Base-by-base conservation (phyloP, 2,797 vertebrate genomes). In the Anguilla obscura region DNA sequence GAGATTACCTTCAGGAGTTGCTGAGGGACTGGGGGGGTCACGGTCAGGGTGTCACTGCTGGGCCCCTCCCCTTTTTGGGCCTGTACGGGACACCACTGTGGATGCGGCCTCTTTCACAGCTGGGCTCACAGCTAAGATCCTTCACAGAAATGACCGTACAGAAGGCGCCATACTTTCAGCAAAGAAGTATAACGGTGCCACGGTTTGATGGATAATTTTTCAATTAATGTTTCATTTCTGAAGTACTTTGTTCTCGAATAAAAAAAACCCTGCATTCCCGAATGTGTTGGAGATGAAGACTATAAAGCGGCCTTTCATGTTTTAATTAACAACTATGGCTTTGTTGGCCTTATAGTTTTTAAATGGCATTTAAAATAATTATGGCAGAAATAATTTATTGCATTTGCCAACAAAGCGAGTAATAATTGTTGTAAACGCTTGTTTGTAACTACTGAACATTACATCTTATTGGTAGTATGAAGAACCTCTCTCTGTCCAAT, bases 1-100 rank as follows among this genome's bases (percentile, higher is more conserved):
- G 89, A 90, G 91, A 92, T 21, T 86, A 84, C 85, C 89, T 88
- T 88, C 1, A 66, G 85, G 66, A 90, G 82, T 66, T 91, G 88
- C 0, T 89, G 1, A 90, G 56, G 1, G 79, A 87, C 88, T 91
- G 90, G 92, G 88, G 88, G 86, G 92, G 88, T 92, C 87, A 87
- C 89, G 87, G 21, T 85, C 88, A 82, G 33, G 71, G 60, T 85
- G 84, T 80, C 40, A 83, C 86, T 88, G 91, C 80, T 91, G 89
- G 90, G 79, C 9, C 3, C 88, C 86, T 88, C 89, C 89, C 90
- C 86, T 91, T 69, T 66, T 91, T 88, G 87, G 88, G 56, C 89
- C 87, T 45, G 87, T 71, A 87, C 89, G 80, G 89, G 86, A 21
- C 58, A 66, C 56, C 45, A 76, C 89, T 86, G 52, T 60, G 88